Conservation (phyloP, 2,797 vertebrate genomes). For the Xenops minutus region DNA sequence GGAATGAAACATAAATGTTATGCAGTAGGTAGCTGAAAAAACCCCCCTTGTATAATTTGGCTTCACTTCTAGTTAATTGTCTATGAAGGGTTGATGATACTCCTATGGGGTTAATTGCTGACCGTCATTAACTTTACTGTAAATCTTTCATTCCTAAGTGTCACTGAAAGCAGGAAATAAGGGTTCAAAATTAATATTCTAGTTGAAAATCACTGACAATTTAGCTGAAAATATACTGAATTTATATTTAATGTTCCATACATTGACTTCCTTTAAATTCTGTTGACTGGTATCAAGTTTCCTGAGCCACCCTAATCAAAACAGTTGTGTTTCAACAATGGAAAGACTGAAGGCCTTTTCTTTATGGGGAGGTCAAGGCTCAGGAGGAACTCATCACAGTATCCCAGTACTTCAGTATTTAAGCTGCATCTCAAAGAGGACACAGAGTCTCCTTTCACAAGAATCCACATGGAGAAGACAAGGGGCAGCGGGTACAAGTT, state of each 20-base stretch:
- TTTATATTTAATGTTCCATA: background rate
- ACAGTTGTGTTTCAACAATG: background rate
- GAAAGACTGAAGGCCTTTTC: background rate
- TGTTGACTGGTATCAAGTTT: background rate
- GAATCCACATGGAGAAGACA: background rate
- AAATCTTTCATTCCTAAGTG: background rate
- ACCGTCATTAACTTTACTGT: background rate
- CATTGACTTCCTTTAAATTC: background rate
- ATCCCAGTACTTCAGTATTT: background rate
- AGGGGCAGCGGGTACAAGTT: accelerated
- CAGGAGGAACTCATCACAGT: accelerated
- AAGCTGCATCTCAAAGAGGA: background rate
- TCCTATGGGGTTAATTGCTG: background rate
- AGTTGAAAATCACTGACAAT: background rate
- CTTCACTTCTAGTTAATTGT: background rate
- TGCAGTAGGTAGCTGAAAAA: background rate
- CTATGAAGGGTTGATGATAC: background rate
- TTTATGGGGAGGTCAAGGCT: background rate
- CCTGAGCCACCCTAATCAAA: background rate
- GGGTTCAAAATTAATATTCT: background rate
- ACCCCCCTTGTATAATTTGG: background rate
- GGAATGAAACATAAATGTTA: background rate
- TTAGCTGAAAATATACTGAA: background rate
- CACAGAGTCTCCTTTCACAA: background rate
- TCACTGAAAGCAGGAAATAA: background rate